Evolutionary conservation across 2,797 vertebrate species (phyloP).

Genomic region (Rhabdomys pumilio): DNA sequence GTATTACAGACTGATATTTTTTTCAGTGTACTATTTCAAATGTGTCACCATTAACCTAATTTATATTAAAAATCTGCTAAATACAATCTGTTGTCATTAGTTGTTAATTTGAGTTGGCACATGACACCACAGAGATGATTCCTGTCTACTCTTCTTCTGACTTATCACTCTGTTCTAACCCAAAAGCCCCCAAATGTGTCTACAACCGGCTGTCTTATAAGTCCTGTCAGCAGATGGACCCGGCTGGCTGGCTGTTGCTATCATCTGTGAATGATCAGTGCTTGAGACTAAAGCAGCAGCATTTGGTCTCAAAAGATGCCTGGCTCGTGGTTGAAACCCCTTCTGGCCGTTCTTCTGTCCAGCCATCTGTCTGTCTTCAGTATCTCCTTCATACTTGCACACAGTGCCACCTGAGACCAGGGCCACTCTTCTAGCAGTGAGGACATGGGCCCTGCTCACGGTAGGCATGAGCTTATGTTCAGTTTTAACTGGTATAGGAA

Average conservation of each 20-base stretch:
- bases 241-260: conserved; percentile 57
- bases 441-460: conserved; percentile 69
- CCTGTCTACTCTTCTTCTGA: conserved; percentile 67
- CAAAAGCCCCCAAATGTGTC: conserved; percentile 83
- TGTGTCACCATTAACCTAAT: conserved; percentile 91
- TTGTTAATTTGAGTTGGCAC: conserved; percentile 87
- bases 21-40: conserved; percentile 89
- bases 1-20: conserved; percentile 89
- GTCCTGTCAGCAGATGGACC: conserved; percentile 80
- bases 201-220: conserved; percentile 79
- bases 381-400: conserved; percentile 5
- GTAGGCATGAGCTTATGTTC: background rate
- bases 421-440: conserved; percentile 61
- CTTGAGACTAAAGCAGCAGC: conserved; percentile 60
- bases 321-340: background rate
- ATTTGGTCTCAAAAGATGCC: background rate
- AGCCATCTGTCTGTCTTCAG: background rate
- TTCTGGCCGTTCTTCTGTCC: conserved; percentile 49
- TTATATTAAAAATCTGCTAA: conserved; percentile 92
- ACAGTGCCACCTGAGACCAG: background rate
- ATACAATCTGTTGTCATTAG: conserved; percentile 91
- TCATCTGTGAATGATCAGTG: conserved; percentile 74
- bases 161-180: conserved; percentile 71
- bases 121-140: conserved; percentile 83
- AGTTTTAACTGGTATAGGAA: conserved; percentile 53